Base-by-base conservation (phyloP, 2,113 vertebrate genomes). In the Penelope pileata region DNA sequence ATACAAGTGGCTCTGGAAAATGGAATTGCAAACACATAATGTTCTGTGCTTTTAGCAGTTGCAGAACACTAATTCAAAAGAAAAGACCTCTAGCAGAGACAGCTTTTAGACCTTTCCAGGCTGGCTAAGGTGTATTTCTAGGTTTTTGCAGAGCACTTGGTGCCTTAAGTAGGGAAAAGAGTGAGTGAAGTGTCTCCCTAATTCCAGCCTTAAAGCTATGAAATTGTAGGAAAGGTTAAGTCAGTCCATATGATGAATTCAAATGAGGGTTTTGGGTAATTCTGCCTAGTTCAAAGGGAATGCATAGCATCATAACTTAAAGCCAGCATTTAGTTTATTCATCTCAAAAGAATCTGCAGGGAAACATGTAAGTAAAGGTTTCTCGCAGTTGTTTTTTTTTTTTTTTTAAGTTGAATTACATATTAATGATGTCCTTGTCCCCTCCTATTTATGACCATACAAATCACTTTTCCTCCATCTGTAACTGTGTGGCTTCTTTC, bases 1-100 rank as follows among this genome's bases (percentile, higher is more conserved):
- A 77, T 88, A 47, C 43, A 85, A 84, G 62, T 80, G 80, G 59
- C 88, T 92, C 62, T 34, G 43, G 36, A 86, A 88, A 91, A 78
- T 58, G 21, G 47, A 82, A 87, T 89, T 88, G 32, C 54, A 60
- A 74, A 26, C 42, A 68, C 68, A 29, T 48, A 59, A 36, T 5
- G 3, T 54, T 80, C 36, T 60, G 4, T 89, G 67, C 40, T 90
- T 69, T 60, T 42, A 76, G 38, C 38, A 83, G 42, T 64, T 91
- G 79, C 22, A 78, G 58, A 91, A 68, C 16, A 27, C 24, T 85
- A 59, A 63, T 30, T 22, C 5, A 69, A 59, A 73, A 48, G 48
- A 89, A 66, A 19, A 29, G 32, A 58, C 16, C 56, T 91, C 83
- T 4, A 94, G 60, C 59, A 83, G 50, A 58, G n/a, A 29, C 40